These are phyloP conservation scores for Latheticus oryzae DNA, from an alignment of 2,888 invertebrate species.

Conservation along the genomic window DNA sequence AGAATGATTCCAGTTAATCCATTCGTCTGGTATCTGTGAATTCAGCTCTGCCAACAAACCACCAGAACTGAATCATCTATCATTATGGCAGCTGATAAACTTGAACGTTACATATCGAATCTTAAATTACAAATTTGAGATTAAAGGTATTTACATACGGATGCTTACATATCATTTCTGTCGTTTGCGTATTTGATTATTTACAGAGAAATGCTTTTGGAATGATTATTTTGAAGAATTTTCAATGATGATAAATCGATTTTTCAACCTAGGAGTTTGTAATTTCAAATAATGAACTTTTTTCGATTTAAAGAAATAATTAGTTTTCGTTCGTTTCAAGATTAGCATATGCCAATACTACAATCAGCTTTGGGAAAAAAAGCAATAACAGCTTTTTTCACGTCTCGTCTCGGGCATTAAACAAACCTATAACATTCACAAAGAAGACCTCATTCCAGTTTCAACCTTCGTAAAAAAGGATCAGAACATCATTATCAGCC, in stretches of 20 bases:
- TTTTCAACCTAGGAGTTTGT: no score
- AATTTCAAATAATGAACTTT: no score
- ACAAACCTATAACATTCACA: background rate
- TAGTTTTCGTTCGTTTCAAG: no score
- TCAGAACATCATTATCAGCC: no score
- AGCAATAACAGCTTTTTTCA: no score
- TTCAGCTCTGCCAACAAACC: conserved; percentile 5
- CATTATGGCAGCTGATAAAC: conserved; percentile 8
- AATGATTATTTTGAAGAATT: conserved; percentile 12
- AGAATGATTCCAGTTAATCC: background rate
- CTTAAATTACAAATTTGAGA: conserved; percentile 20
- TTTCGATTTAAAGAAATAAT: no score
- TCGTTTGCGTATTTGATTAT: conserved; percentile 4
- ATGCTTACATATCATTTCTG: conserved; percentile 12
- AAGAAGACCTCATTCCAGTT: background rate
- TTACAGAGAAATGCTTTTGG: conserved; percentile 12
- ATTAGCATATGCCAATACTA: no score
- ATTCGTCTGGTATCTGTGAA: conserved; percentile 1
- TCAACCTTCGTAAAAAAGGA: background rate
- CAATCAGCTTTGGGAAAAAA: no score
- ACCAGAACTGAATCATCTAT: conserved; percentile 2
- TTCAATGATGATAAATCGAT: no score
- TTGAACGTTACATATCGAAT: conserved; percentile 19
- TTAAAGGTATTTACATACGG: conserved; percentile 33
- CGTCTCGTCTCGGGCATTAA: no score